Evolutionary conservation across 2,888 invertebrate species (phyloP).

Genomic region (Yponomeuta sedellus): DNA sequence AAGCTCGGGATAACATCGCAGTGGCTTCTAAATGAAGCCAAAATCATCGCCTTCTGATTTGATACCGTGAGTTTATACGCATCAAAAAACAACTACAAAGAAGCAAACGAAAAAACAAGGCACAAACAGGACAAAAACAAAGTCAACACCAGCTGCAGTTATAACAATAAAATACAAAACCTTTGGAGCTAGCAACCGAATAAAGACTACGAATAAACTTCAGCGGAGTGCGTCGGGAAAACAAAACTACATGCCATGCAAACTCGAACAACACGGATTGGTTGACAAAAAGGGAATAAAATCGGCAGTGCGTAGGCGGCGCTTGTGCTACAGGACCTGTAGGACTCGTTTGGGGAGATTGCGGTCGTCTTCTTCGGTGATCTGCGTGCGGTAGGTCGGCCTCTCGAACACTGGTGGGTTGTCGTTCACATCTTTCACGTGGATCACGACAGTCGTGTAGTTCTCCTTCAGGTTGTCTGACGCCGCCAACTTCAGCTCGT

Average conservation of each 20-base stretch:
- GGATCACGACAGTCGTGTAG: slow-evolving; percentile 96
- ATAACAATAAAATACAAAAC: slow-evolving; percentile 36
- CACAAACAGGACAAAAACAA: background rate
- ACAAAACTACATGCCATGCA: slow-evolving; percentile 67
- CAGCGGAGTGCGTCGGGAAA: slow-evolving; percentile 40
- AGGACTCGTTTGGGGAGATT: slow-evolving; percentile 95
- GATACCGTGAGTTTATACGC: background rate
- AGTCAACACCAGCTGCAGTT: slow-evolving; percentile 21
- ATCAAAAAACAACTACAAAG: background rate
- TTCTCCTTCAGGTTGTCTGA: slow-evolving; percentile 98
- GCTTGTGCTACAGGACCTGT: slow-evolving; percentile 78
- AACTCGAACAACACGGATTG: slow-evolving; percentile 27
- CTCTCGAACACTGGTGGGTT: slow-evolving; percentile 98
- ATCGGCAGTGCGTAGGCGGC: background rate
- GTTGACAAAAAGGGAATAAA: slow-evolving; percentile 18
- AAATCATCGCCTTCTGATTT: background rate
- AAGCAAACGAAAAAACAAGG: background rate
- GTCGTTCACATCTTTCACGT: slow-evolving; percentile 98
- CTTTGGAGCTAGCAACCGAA: slow-evolving; percentile 40
- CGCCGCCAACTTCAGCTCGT: slow-evolving; percentile 94
- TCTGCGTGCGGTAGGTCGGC: slow-evolving; percentile 95
- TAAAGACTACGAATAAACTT: slow-evolving; percentile 24
- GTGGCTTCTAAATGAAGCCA: background rate
- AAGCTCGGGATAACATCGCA: background rate
- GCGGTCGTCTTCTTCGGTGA: slow-evolving; percentile 96